Evolutionary conservation across 1,140 invertebrate genomes (phyloP), one percentile per base, ranked within the genome.

Genomic region (Heterodera schachtii): DNA sequence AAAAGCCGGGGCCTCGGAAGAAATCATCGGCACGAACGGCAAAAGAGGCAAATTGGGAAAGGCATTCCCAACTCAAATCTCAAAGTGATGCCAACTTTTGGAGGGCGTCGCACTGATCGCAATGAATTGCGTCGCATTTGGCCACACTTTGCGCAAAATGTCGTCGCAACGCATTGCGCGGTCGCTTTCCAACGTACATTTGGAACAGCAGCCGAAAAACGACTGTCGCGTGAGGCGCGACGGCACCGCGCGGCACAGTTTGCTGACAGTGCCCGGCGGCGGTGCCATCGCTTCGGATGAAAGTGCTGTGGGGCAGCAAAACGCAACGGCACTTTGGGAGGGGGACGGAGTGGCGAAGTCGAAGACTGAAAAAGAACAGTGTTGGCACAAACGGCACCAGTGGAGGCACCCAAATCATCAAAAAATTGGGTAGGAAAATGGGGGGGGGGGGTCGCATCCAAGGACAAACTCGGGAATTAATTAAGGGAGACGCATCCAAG

Each of bases 51-150:
- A 71, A 31, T 31, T 31, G 31, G 31, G 31, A 31, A 31, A 31
- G 31, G 31, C 31, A 31, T 31, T 31, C 31, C 31, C 31, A 31
- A 31, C 31, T 31, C 31, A 31, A 31, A 31, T 31, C 31, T 31
- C 31, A 31, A 31, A 31, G 31, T 31, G 31, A 31, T 31, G 31
- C 31, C 31, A 31, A 31, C 31, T 69, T 71, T 71, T 71, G 9
- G 11, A 71, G 69, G 69, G 69, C 21, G 69, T 71, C 43, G 44
- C 41, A 43, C 69, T 41, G 69, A 41, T 71, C 19, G 69, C 69
- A n/a, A 41, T 7, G 41, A 71, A 71, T 71, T 71, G 31, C 43
- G 69, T 44, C 8, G 8, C 31, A 13, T 43, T 71, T 71, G 69
- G 69, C 41, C 31, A 46, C 13, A 71, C 13, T 41, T 71, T 31